Base-by-base conservation (phyloP, 2,797 vertebrate genomes). In the Channa striata region DNA sequence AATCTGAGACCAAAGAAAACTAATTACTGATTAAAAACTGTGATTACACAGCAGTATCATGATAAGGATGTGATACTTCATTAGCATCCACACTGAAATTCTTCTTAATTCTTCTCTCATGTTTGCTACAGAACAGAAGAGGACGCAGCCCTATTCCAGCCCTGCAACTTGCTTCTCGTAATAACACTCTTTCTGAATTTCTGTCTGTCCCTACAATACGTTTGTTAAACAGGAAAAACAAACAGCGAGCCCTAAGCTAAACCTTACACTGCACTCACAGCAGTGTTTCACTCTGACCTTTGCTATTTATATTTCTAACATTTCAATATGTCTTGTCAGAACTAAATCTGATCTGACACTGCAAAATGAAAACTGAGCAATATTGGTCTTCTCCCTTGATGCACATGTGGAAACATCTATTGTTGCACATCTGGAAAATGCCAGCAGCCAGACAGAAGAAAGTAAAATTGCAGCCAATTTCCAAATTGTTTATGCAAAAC, bases 381-480 rank as follows among this genome's bases (percentile, higher is more conserved):
- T 81, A 75, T 78, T 68, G 67, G 72, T 63, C 73, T 86, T 83
- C 64, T 36, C 47, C 58, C 39, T 21, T 66, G 61, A 74, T 57
- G 66, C 78, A 93, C 92, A 95, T 93, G 89, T 94, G 93, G 91
- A 89, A 94, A 90, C 89, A 74, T 90, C 89, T 93, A 90, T 83
- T 82, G 56, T 62, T 84, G 68, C 80, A 94, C 94, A 95, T 94
- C 93, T 95, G 94, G 92, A 87, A 93, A 75, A 82, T 63, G 87
- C 84, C 88, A 78, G 78, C 76, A 89, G 82, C 87, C 66, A 90
- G 79, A 88, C 73, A 90, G 81, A 80, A 85, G 76, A 84, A 65
- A 83, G 87, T 89, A 56, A 93, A 93, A 94, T 92, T 87, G 89
- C 86, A 74, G 68, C 82, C 91, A 82, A 91, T 90, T 91, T 89